Conservation (phyloP, 2,113 vertebrate genomes). For the Leiothrix lutea region DNA sequence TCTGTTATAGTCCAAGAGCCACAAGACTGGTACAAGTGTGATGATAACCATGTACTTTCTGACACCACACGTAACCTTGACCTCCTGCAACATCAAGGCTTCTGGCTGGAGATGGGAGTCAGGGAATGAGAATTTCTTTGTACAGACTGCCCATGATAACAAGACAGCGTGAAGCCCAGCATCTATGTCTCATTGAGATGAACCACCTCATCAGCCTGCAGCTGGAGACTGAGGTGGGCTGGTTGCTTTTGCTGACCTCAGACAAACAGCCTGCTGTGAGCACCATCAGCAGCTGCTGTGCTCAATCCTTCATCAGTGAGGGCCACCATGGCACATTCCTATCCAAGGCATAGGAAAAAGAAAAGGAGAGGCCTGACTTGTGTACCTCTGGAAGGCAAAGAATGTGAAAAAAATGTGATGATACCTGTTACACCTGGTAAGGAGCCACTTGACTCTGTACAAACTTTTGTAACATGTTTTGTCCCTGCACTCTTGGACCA, state of each 20-base stretch:
- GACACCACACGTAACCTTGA: rapidly evolving
- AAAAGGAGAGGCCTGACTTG: neutral
- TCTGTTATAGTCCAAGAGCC: neutral
- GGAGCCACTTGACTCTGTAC: neutral
- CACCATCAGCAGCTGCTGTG: neutral
- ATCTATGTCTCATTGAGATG: neutral
- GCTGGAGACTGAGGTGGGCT: neutral
- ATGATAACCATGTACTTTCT: neutral
- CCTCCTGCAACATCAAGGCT: neutral
- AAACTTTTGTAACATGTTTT: neutral
- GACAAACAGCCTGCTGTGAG: neutral
- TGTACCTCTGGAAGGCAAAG: neutral
- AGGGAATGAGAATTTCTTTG: neutral
- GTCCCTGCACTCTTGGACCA: neutral
- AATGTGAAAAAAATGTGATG: neutral
- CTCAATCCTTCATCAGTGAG: neutral
- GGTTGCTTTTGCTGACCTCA: neutral
- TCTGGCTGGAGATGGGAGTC: neutral
- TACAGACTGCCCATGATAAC: neutral
- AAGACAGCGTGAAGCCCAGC: neutral
- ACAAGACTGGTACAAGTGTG: neutral
- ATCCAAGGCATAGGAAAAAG: neutral
- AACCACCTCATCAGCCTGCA: neutral
- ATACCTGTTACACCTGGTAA: neutral
- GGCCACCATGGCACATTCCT: neutral